Base-by-base conservation (phyloP, 2,797 vertebrate genomes). In the Epinephelus awoara region DNA sequence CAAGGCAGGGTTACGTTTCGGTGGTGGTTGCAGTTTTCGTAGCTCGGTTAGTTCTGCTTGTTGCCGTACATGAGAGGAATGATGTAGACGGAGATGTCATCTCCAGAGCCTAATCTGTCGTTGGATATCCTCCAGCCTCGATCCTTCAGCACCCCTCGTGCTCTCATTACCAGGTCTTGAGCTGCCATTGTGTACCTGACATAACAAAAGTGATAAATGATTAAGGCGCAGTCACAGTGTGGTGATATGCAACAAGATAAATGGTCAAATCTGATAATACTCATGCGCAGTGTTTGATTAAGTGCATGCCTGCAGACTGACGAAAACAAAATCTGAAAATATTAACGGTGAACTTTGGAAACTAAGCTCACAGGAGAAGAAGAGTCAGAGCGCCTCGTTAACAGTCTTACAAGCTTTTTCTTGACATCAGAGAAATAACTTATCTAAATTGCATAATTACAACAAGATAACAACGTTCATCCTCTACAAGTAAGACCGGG, bases 21-120 rank as follows among this genome's bases (percentile, higher is more conserved):
- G 23, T 21, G 29, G 46, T 11, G 40, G 75, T 14, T 61, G 61
- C 17, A n/a, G 50, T 40, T 56, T 29, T 44, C 1, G 13, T n/a
- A 2, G 65, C 47, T 84, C 3, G 68, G 80, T 87, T 95, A 95
- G 79, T 94, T 95, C 87, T 96, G 96, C 85, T 93, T 96, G 94
- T 97, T 98, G 59, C 96, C 97, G 0, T 97, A 95, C 94, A 96
- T 93, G 83, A 99, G 94, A 54, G 98, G 98, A 86, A 99, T 98
- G 93, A 99, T 97, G 70, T 97, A 99, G 91, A 99, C 98, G 0
- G 98, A 98, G 91, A 99, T 99, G 95, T 99, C 98, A 0, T 99
- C 98, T 87, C 97, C 98, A 0, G 98, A 99, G 65, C 98, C 98
- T 85, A 98, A 95, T 81, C 97, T 94, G 92, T 99, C 97, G 13